Conservation (phyloP, 2,113 vertebrate genomes). For the Hoplias malabaricus region DNA sequence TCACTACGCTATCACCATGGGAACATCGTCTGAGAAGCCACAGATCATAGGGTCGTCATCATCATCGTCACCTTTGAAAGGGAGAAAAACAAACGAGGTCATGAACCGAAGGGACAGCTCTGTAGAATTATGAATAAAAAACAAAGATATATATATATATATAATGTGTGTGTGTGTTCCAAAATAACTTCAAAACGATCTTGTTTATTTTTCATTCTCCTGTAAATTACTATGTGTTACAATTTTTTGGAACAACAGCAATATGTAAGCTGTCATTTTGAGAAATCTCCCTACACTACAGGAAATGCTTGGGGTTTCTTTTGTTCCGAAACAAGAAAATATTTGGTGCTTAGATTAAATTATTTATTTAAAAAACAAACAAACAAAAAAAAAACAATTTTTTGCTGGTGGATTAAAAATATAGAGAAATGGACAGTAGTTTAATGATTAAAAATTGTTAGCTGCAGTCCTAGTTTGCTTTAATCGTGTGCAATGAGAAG, state of each 20-base stretch:
- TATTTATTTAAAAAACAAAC: background rate
- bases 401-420: too few species aligned
- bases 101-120: background rate
- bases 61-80: slow-evolving; percentile 86
- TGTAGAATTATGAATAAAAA: background rate
- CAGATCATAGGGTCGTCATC: slow-evolving; percentile 97
- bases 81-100: slow-evolving; percentile 46
- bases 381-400: background rate
- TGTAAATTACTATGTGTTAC: too few species aligned
- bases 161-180: background rate
- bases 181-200: too few species aligned
- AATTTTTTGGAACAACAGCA: too few species aligned
- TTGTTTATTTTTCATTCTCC: too few species aligned
- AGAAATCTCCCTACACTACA: too few species aligned
- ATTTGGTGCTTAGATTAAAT: background rate
- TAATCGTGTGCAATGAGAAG: too few species aligned
- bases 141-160: background rate
- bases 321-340: background rate
- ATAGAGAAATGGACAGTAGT: too few species aligned
- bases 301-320: too few species aligned
- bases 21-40: slow-evolving; percentile 97
- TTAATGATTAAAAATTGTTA: too few species aligned
- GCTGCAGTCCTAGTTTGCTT: too few species aligned
- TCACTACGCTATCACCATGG: slow-evolving; percentile 96
- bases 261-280: too few species aligned